Evolutionary conservation across 2,113 vertebrate species (phyloP).

Genomic region (Rhinopomastus cyanomelas): DNA sequence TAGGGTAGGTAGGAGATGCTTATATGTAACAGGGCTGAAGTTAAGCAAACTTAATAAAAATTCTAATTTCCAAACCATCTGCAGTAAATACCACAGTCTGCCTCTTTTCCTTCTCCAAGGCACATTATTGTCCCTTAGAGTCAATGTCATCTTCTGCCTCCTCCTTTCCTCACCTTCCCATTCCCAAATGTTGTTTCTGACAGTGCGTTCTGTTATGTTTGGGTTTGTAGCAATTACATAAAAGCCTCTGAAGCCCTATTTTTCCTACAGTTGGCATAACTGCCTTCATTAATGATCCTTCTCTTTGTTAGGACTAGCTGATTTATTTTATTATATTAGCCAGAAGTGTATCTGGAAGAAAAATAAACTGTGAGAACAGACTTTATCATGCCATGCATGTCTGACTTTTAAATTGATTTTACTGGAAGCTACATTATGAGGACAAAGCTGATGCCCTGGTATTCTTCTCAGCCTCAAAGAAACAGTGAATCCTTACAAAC

Average conservation of each 20-base stretch:
- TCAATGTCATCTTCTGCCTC: neutral
- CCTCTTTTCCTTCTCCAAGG: neutral
- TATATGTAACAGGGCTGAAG: neutral
- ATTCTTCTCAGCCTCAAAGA: constrained; percentile 27
- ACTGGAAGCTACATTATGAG: constrained; percentile 44
- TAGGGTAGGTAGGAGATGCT: neutral
- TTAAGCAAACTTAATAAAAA: neutral
- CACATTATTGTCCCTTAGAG: neutral
- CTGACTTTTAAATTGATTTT: constrained; percentile 19
- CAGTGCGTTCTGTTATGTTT: neutral
- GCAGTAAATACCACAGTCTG: neutral
- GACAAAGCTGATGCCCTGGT: neutral
- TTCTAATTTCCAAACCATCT: neutral
- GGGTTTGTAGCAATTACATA: neutral
- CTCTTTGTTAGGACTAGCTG: neutral
- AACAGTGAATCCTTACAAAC: neutral
- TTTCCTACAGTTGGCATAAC: neutral
- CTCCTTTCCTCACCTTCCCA: neutral
- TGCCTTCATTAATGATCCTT: constrained; percentile 27
- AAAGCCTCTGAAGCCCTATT: neutral
- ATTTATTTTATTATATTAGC: constrained; percentile 48
- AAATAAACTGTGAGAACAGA: constrained; percentile 2
- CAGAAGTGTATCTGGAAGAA: constrained; percentile 8
- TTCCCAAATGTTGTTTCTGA: neutral
- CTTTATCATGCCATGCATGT: neutral